Evolutionary conservation across 1,140 invertebrate genomes (phyloP).

Genomic region (Spodoptera frugiperda): DNA sequence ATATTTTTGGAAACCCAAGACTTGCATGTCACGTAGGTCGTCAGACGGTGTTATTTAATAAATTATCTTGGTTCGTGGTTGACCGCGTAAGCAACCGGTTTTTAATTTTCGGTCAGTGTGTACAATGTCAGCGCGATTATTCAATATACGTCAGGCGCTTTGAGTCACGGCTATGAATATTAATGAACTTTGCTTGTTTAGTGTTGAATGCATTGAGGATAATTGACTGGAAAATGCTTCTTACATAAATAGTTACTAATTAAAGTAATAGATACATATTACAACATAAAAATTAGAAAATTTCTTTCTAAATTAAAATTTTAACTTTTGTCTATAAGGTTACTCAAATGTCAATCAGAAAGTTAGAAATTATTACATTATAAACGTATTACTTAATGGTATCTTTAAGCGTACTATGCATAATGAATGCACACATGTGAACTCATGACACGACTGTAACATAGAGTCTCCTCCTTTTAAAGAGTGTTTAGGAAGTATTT

Average conservation of each 20-base stretch:
- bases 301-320: too few relatives aligned
- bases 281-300: too few relatives aligned
- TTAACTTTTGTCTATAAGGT: too few relatives aligned
- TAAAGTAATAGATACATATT: neutral
- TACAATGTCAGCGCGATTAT: conserved; percentile 38
- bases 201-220: neutral
- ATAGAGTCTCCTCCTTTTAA: too few relatives aligned
- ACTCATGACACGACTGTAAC: too few relatives aligned
- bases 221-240: neutral
- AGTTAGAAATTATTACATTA: too few relatives aligned
- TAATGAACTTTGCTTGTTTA: conserved; percentile 11
- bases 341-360: too few relatives aligned
- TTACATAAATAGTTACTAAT: neutral
- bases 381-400: too few relatives aligned
- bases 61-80: conserved; percentile 9
- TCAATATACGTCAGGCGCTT: conserved; percentile 37
- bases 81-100: conserved; percentile 34
- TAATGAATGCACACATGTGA: too few relatives aligned
- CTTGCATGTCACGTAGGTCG: conserved; percentile 12
- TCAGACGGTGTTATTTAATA: conserved; percentile 21
- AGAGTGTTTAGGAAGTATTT: too few relatives aligned
- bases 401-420: too few relatives aligned
- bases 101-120: conserved; percentile 31
- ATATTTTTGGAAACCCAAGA: conserved; percentile 35
- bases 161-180: conserved; percentile 27